A percentile compares a stretch with the other conserved stretches of the same genome.
Conservation (phyloP, 1,140 invertebrate species). For the Drosophila asahinai region DNA sequence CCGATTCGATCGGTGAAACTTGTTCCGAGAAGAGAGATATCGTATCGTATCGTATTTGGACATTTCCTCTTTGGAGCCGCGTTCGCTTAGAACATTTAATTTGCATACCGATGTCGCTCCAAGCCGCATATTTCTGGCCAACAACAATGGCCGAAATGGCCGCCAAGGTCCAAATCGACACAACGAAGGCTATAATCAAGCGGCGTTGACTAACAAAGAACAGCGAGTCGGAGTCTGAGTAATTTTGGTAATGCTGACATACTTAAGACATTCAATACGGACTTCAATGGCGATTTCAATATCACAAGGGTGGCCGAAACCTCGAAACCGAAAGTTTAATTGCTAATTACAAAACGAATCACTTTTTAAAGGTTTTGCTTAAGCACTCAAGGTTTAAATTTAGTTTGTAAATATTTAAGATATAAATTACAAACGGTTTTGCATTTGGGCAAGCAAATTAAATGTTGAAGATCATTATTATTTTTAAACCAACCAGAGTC, state of each 20-base stretch:
- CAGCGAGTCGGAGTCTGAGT: conserved; percentile 17
- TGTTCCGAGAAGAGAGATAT: conserved; percentile 42
- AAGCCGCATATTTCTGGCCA: conserved; percentile 62
- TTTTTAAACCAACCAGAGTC: neutral
- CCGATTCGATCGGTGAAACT: conserved; percentile 37
- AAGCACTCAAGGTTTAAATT: no score
- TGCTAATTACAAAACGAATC: neutral
- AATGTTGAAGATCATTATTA: neutral
- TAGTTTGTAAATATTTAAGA: neutral
- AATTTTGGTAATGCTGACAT: conserved; percentile 36
- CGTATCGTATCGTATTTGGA: conserved; percentile 61
- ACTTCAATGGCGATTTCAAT: conserved; percentile 1
- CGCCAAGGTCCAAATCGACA: conserved; percentile 39
- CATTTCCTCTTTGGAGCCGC: conserved; percentile 69
- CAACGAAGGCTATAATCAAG: conserved; percentile 63
- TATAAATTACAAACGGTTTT: conserved; percentile 1
- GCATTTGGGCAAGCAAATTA: neutral
- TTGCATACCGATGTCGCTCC: conserved; percentile 61
- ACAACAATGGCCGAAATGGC: conserved; percentile 24
- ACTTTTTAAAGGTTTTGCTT: no score
- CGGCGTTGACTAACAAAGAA: conserved; percentile 33
- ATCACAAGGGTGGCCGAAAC: neutral
- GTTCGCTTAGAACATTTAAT: conserved; percentile 64
- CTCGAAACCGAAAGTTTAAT: conserved; percentile 5
- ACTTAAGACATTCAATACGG: conserved; percentile 14